Percentiles rank a stretch among this genome's conserved stretches.
Conservation (phyloP, 2,113 vertebrate genomes). For the Plectropomus leopardus region DNA sequence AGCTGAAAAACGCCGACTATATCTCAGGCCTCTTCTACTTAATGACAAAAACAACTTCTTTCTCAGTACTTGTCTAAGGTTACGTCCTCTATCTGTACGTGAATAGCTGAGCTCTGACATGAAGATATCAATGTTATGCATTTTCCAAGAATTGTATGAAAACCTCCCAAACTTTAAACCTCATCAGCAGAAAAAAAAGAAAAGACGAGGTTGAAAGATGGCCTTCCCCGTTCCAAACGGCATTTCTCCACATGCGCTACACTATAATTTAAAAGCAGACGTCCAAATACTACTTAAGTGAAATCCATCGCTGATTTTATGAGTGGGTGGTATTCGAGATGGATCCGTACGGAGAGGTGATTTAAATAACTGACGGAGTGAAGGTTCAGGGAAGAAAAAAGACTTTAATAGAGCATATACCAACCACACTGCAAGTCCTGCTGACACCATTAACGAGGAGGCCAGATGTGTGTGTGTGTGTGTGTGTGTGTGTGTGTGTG, state of each 20-base stretch:
- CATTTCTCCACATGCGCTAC: constrained; percentile 5
- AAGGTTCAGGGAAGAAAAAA: constrained; percentile 3
- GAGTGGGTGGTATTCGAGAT: constrained; percentile 38
- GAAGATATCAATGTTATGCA: constrained; percentile 14
- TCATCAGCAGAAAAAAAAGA: constrained; percentile 25
- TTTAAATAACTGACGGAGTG: constrained; percentile 3
- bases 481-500: constrained; percentile 30
- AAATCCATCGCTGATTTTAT: constrained; percentile 28
- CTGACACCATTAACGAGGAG: constrained; percentile 32
- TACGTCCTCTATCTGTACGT: neutral
- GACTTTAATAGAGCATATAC: constrained; percentile 2
- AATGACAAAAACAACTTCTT: neutral
- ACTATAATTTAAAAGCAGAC: constrained; percentile 65
- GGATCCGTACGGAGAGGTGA: constrained; percentile 25
- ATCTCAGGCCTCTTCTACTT: constrained; percentile 7
- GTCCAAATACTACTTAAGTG: constrained; percentile 24
- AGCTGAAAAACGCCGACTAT: neutral
- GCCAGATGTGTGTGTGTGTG: constrained; percentile 22
- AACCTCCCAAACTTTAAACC: constrained; percentile 19
- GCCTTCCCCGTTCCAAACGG: constrained; percentile 23
- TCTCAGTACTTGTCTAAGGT: neutral
- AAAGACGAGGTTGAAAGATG: constrained; percentile 22
- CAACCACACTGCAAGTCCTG: constrained; percentile 20
- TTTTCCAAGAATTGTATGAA: constrained; percentile 38
- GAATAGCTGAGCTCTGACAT: constrained; percentile 10